phyloP scores from a whole-genome alignment of 1,140 invertebrate species.

The Trigoniulus corallinus region DNA sequence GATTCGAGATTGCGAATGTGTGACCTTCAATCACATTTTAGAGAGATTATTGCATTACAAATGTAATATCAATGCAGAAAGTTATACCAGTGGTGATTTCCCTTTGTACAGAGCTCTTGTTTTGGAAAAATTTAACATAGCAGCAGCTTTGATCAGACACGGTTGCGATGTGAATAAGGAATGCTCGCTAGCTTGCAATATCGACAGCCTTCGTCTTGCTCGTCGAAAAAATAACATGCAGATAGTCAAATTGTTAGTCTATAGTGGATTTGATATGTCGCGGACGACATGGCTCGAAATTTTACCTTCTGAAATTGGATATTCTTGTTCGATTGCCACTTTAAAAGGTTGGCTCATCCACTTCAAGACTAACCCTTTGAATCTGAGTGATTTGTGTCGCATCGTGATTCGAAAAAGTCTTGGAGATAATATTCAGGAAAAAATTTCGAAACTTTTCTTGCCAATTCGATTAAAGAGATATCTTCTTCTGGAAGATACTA shows the following conservation, averaged over 20 bases:
- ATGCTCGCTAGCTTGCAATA: conserved; percentile 18
- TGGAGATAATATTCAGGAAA: conserved; percentile 18
- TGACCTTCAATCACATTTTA: conserved; percentile 28
- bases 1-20: conserved; percentile 16
- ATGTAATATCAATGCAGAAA: conserved; percentile 26
- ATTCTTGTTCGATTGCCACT: conserved; percentile 9
- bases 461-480: conserved; percentile 19
- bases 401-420: conserved; percentile 23
- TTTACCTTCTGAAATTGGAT: conserved; percentile 15
- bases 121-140: conserved; percentile 25
- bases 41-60: conserved; percentile 28
- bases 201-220: conserved; percentile 27
- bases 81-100: conserved; percentile 30
- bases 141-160: conserved; percentile 28
- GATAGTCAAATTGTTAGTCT: conserved; percentile 17
- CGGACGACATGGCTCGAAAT: conserved; percentile 19
- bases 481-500: conserved; percentile 17
- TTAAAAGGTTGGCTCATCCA: conserved; percentile 18
- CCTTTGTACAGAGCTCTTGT: conserved; percentile 31
- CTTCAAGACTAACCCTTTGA: conserved; percentile 26
- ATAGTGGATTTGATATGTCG: conserved; percentile 19
- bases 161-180: conserved; percentile 27
- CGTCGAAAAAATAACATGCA: conserved; percentile 23
- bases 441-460: conserved; percentile 22
- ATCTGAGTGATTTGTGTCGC: conserved; percentile 28